Percentiles rank a stretch among this genome's conserved stretches.
These are phyloP conservation scores for Ips typographus DNA, from an alignment of 1,140 invertebrate genomes.

Conservation along the genomic window DNA sequence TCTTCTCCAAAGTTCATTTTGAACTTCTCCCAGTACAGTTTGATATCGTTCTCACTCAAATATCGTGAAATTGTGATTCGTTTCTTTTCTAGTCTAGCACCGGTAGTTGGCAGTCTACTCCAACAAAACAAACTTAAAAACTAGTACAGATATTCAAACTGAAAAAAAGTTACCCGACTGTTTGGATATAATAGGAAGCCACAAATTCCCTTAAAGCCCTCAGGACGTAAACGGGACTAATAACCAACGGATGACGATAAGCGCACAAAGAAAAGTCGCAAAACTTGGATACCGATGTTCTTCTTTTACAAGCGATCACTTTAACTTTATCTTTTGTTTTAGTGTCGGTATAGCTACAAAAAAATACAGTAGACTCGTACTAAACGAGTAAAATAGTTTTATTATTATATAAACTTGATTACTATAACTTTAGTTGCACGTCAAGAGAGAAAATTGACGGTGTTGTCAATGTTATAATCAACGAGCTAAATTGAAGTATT, in stretches of 20 bases:
- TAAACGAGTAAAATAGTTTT: too few species aligned
- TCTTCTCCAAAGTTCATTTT: conserved; percentile 52
- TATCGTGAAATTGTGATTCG: conserved; percentile 54
- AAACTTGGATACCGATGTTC: conserved; percentile 4
- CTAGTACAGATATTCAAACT: too few species aligned
- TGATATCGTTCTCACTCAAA: conserved; percentile 55
- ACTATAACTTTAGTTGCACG: too few species aligned
- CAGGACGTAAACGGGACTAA: conserved; percentile 58
- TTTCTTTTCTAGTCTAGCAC: conserved; percentile 35
- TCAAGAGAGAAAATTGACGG: too few species aligned
- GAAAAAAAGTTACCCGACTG: conserved; percentile 37
- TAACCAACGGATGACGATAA: conserved; percentile 52
- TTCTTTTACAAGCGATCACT: not conserved
- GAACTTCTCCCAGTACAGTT: conserved; percentile 56
- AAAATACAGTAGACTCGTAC: not conserved
- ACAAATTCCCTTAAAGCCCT: conserved; percentile 57
- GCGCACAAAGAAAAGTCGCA: conserved; percentile 26
- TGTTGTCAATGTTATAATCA: too few species aligned
- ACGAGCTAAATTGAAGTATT: too few species aligned
- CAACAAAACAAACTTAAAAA: too few species aligned
- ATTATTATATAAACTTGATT: too few species aligned
- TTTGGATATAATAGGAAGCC: conserved; percentile 48
- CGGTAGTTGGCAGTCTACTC: conserved; percentile 33
- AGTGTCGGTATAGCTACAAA: conserved; percentile 8
- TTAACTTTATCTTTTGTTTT: conserved; percentile 16